A percentile compares a stretch with the other conserved stretches of the same genome.
Evolutionary conservation across 2,888 invertebrate genomes (phyloP).

Genomic region (Pimpla rufipes): DNA sequence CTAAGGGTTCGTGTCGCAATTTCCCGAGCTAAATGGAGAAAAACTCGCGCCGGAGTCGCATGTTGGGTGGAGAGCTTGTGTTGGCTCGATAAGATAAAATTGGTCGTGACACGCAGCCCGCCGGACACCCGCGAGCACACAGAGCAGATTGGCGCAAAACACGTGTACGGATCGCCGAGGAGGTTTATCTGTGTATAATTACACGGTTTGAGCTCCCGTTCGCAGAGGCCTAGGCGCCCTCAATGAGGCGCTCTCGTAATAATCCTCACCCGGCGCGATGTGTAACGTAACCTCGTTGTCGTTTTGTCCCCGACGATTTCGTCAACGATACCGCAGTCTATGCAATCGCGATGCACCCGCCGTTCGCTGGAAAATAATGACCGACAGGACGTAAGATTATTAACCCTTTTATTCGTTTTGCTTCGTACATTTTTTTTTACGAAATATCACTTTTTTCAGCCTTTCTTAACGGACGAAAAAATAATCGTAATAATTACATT

Average conservation of each 20-base stretch:
- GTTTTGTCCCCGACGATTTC: conserved; percentile 32
- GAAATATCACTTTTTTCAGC: too few relatives aligned
- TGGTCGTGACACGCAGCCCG: conserved; percentile 29
- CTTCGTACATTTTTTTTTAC: not conserved
- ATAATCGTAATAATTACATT: too few relatives aligned
- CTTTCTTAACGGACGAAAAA: too few relatives aligned
- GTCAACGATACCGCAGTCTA: not conserved
- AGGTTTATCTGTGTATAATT: conserved; percentile 42
- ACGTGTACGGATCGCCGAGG: conserved; percentile 24
- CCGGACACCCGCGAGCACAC: not conserved
- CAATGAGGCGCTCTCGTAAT: conserved; percentile 34
- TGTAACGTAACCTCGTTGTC: conserved; percentile 20
- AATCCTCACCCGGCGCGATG: conserved; percentile 40
- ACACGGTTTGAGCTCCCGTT: conserved; percentile 29
- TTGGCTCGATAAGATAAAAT: conserved; percentile 31
- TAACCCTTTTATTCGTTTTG: not conserved
- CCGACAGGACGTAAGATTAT: not conserved
- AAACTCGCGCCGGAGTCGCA: not conserved
- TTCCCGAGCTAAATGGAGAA: conserved; percentile 1
- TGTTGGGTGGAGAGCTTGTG: not conserved
- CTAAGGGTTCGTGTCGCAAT: not conserved
- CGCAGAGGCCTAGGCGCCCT: conserved; percentile 7
- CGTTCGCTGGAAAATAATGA: not conserved
- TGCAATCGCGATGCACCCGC: not conserved
- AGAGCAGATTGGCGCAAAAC: conserved; percentile 11